Conservation (phyloP, 1,140 invertebrate genomes). For the Scaptomyza montana region DNA sequence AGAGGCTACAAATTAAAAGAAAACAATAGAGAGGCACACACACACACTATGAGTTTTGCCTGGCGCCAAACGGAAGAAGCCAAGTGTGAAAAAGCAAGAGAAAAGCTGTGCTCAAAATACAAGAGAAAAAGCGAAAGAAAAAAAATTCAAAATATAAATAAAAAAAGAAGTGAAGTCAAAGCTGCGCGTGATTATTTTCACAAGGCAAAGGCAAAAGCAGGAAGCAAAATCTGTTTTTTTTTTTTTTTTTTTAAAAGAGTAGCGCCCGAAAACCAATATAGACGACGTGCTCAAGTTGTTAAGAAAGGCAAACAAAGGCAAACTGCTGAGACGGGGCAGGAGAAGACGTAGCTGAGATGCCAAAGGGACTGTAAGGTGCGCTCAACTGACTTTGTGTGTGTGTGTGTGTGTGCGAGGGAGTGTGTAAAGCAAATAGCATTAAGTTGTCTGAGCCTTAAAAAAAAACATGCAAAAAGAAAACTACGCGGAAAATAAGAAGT, state of each 20-base stretch:
- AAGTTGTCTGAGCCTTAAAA: constrained; percentile 76
- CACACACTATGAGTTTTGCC: constrained; percentile 41
- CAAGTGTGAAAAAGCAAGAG: constrained; percentile 79
- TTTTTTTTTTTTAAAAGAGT: constrained; percentile 43
- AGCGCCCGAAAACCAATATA: constrained; percentile 76
- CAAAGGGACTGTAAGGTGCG: constrained; percentile 31
- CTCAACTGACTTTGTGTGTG: constrained; percentile 7
- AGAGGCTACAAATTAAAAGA: constrained; percentile 73
- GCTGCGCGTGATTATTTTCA: constrained; percentile 80
- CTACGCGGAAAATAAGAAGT: constrained; percentile 54
- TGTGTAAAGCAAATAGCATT: constrained; percentile 73
- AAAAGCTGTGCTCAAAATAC: constrained; percentile 52
- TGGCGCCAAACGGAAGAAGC: constrained; percentile 67
- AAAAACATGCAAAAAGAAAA: constrained; percentile 18
- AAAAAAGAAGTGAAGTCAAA: constrained; percentile 50
- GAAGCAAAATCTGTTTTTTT: constrained; percentile 58
- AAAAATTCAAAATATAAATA: not conserved
- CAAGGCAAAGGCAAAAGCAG: constrained; percentile 78
- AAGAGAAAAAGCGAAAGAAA: constrained; percentile 13
- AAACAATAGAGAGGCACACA: constrained; percentile 60
- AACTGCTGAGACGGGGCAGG: constrained; percentile 3
- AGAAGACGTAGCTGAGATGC: constrained; percentile 8
- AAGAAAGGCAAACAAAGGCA: constrained; percentile 77
- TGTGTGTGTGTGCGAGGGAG: constrained; percentile 31
- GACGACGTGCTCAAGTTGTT: constrained; percentile 81